A percentile compares a stretch with the other conserved stretches of the same genome.
These are phyloP conservation scores for Chaetodon trifascialis DNA, from an alignment of 2,113 vertebrate species.

Conservation along the genomic window DNA sequence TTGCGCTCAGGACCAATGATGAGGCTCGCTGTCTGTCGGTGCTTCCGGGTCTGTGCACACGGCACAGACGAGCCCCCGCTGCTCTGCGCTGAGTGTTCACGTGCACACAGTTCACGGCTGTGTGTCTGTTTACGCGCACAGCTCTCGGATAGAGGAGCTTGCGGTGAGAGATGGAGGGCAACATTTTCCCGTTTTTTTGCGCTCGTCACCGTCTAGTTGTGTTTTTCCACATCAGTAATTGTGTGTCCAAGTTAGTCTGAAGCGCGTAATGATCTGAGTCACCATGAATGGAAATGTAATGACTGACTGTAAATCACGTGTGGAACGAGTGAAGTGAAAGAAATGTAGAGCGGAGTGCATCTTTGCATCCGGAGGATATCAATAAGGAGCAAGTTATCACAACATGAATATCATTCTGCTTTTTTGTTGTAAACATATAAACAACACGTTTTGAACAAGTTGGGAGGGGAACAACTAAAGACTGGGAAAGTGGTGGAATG, in stretches of 20 bases:
- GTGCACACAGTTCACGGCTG: neutral
- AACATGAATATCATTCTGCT: too few species aligned
- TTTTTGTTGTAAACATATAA: too few species aligned
- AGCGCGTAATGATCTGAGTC: neutral
- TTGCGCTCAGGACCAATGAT: neutral
- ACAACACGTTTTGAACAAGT: too few species aligned
- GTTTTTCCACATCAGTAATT: too few species aligned
- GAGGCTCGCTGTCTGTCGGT: too few species aligned
- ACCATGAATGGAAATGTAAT: neutral
- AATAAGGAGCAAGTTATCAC: neutral
- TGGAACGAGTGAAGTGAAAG: neutral
- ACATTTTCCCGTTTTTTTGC: slow-evolving; percentile 38
- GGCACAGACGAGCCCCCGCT: neutral
- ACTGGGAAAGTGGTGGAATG: too few species aligned
- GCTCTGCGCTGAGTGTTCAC: too few species aligned
- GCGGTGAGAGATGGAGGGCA: slow-evolving; percentile 6
- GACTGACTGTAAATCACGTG: too few species aligned
- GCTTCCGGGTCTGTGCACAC: slow-evolving; percentile 57
- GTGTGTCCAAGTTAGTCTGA: too few species aligned
- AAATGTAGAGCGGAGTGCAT: slow-evolving; percentile 19
- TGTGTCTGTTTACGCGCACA: fast-evolving
- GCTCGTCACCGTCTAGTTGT: slow-evolving; percentile 14
- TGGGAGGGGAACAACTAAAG: too few species aligned
- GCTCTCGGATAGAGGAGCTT: fast-evolving
- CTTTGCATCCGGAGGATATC: neutral